Evolutionary conservation across 2,888 invertebrate species (phyloP), one percentile per base, ranked within the genome.

Genomic region (Resseliella maxima): DNA sequence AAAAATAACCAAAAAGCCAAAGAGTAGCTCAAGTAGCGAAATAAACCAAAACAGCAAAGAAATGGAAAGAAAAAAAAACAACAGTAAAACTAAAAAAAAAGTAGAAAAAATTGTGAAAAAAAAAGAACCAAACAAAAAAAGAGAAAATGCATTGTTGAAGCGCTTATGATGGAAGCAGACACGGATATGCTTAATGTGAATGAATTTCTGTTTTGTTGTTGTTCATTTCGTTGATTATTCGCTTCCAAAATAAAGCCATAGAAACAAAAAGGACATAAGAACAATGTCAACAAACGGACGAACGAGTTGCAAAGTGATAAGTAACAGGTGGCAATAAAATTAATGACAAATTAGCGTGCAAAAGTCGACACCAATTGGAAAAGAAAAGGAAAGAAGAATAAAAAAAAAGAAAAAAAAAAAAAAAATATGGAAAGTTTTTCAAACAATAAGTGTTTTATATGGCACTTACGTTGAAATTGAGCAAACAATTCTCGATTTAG

Each of bases 261-360:
- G 24, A 59, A 31, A 72, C 31, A 72, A 35, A n/a, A 72, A 27
- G 5, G 31, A 10, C 10, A 35, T 1, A 72, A n/a, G n/a, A 72
- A 72, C 72, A 72, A 72, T 72, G 72, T 72, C 72, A 72, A 72
- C 72, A 72, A 72, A 72, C 72, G 72, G 15, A 31, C 35, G 72
- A 72, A 72, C 31, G 72, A 72, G 72, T 72, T 72, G 72, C 72
- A 72, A 12, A 72, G 72, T 72, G 72, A 72, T 72, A 72, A 72
- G 72, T 72, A 72, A 72, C 72, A 72, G 72, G 72, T 72, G 72
- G 72, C 31, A 72, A 72, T 72, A 72, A 72, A 72, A 72, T 72
- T 72, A 72, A 72, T 72, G 72, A 72, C 72, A 31, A 72, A 72
- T 72, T 72, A 72, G 72, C 72, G 72, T 72, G 72, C 72, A 72